Evolutionary conservation across 2,888 invertebrate genomes (phyloP).

Genomic region (Acholoe squamosa): DNA sequence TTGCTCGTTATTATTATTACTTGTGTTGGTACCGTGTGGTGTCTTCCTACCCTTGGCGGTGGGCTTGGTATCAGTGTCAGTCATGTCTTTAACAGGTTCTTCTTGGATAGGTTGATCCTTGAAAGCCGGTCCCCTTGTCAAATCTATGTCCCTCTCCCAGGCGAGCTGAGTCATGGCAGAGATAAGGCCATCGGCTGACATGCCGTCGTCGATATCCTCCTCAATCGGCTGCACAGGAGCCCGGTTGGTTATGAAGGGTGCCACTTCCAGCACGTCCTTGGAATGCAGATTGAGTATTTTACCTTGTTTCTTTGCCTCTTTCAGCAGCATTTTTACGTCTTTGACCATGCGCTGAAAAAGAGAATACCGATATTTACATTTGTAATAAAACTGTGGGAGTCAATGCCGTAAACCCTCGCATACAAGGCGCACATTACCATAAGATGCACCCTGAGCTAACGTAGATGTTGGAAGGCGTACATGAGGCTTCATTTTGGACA

Average conservation of each 20-base stretch:
- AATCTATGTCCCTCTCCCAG: conserved; percentile 89
- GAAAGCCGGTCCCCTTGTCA: conserved; percentile 69
- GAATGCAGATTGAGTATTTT: conserved; percentile 70
- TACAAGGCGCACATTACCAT: no score
- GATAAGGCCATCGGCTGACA: conserved; percentile 67
- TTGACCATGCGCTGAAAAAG: conserved; percentile 76
- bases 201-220: conserved; percentile 47
- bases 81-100: neutral
- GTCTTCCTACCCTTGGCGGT: neutral
- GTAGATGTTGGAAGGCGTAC: no score
- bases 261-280: conserved; percentile 61
- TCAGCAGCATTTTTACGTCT: conserved; percentile 77
- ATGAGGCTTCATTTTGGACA: no score
- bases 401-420: no score
- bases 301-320: conserved; percentile 74
- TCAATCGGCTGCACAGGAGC: neutral
- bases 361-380: no score
- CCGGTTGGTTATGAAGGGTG: conserved; percentile 50
- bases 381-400: no score
- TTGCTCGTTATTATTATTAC: conserved; percentile 39
- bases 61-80: neutral
- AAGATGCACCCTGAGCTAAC: no score
- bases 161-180: conserved; percentile 86
- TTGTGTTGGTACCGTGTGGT: conserved; percentile 15
- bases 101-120: conserved; percentile 31